These are phyloP conservation scores for Rousettus madagascariensis DNA, from an alignment of 2,797 vertebrate genomes.

Conservation along the genomic window DNA sequence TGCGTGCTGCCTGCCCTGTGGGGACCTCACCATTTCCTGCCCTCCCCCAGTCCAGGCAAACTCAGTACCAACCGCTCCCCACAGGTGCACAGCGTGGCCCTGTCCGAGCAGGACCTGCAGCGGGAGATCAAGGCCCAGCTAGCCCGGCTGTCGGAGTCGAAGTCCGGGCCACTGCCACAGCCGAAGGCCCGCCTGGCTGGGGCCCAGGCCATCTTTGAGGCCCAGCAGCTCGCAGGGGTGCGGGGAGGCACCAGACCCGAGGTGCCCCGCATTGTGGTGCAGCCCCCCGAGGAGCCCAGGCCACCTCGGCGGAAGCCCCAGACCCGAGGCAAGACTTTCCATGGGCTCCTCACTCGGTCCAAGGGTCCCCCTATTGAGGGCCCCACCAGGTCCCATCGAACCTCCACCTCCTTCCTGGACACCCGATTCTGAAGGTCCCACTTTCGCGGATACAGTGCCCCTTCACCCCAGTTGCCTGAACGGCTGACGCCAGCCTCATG, in stretches of 20 bases:
- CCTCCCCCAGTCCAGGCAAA: neutral
- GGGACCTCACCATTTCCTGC: slow-evolving; percentile 41
- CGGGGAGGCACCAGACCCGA: slow-evolving; percentile 70
- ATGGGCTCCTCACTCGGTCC: slow-evolving; percentile 74
- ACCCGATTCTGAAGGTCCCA: slow-evolving; percentile 87
- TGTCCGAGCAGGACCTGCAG: slow-evolving; percentile 88
- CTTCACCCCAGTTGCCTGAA: too few relatives aligned
- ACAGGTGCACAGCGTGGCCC: slow-evolving; percentile 88
- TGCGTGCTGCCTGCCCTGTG: neutral
- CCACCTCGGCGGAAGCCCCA: slow-evolving; percentile 85
- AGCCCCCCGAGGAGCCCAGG: slow-evolving; percentile 68
- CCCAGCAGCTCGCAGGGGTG: slow-evolving; percentile 80
- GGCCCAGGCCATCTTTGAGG: slow-evolving; percentile 86
- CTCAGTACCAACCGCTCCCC: neutral
- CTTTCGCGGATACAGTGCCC: slow-evolving; percentile 66
- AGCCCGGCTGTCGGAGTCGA: slow-evolving; percentile 84
- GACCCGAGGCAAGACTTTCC: slow-evolving; percentile 89
- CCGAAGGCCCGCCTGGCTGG: slow-evolving; percentile 88
- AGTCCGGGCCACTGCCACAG: slow-evolving; percentile 86
- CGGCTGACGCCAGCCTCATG: neutral
- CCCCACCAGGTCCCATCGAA: slow-evolving; percentile 66
- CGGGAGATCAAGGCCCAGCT: slow-evolving; percentile 86
- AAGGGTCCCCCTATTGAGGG: slow-evolving; percentile 47
- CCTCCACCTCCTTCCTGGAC: slow-evolving; percentile 84
- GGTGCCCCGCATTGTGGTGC: slow-evolving; percentile 80